Conservation (phyloP, 2,797 vertebrate genomes). For the Gadopsis bispinosus region DNA sequence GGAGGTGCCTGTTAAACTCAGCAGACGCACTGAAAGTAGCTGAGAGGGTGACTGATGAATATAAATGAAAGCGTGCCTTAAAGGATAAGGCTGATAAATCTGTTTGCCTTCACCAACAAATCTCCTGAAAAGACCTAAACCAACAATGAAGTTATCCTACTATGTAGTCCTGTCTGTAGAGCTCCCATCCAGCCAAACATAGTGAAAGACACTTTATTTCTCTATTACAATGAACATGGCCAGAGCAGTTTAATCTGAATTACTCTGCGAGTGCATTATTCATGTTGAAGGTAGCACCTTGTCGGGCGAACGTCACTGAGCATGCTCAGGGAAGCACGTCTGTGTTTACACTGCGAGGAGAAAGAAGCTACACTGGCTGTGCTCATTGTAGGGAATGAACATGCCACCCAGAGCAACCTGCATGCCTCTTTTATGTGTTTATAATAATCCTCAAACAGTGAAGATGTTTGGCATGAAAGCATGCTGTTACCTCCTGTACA, state of each 20-base stretch:
- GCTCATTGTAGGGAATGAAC: not conserved
- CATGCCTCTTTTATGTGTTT: not conserved
- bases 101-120: constrained; percentile 23
- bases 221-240: not conserved
- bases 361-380: constrained; percentile 2
- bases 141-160: constrained; percentile 1
- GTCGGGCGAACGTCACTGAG: not conserved
- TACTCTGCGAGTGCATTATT: not conserved
- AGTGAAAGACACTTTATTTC: constrained; percentile 10
- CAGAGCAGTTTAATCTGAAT: not conserved
- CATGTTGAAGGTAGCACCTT: not conserved
- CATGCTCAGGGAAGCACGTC: not conserved
- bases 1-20: constrained; percentile 4
- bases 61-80: constrained; percentile 1
- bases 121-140: constrained; percentile 17
- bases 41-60: not conserved
- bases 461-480: not conserved
- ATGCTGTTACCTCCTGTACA: not conserved
- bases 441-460: not conserved
- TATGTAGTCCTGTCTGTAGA: not conserved
- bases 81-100: not conserved
- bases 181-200: constrained; percentile 1
- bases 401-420: not conserved
- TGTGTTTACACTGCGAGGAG: constrained; percentile 9
- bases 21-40: not conserved